phyloP scores from a whole-genome alignment of 1,140 invertebrate species.

The Asbolus verrucosus region DNA sequence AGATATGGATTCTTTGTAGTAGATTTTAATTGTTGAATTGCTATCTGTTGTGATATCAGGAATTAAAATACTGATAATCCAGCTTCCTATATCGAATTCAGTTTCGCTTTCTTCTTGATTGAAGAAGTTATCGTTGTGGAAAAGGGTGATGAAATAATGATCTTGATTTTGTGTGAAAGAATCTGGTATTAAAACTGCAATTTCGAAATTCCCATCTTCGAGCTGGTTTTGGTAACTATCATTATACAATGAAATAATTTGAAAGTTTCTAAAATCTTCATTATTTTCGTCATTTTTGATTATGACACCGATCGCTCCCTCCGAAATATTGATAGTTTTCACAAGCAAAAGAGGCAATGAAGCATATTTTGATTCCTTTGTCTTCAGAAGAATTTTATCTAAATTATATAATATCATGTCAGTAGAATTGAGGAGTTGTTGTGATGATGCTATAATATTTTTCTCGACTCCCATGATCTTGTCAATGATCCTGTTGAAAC shows the following conservation, averaged over 20 bases:
- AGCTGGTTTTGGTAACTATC: too few species aligned
- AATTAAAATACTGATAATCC: constrained; percentile 23
- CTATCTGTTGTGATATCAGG: background rate
- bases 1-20: background rate
- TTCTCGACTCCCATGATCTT: background rate
- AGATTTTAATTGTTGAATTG: background rate
- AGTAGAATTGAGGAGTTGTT: background rate
- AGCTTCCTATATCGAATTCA: background rate
- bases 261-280: too few species aligned
- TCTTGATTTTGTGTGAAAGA: too few species aligned
- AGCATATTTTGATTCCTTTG: too few species aligned
- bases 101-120: background rate
- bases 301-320: too few species aligned
- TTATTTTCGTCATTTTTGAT: too few species aligned
- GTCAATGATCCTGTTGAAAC: background rate
- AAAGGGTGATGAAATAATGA: background rate
- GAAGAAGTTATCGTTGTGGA: background rate
- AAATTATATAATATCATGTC: constrained; percentile 10
- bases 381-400: background rate
- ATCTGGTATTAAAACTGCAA: too few species aligned
- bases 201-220: too few species aligned
- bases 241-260: too few species aligned
- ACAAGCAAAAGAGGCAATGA: too few species aligned
- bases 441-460: background rate
- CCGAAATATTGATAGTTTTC: too few species aligned